Conservation (phyloP, 2,797 vertebrate genomes). For the Sandelia bainsii region DNA sequence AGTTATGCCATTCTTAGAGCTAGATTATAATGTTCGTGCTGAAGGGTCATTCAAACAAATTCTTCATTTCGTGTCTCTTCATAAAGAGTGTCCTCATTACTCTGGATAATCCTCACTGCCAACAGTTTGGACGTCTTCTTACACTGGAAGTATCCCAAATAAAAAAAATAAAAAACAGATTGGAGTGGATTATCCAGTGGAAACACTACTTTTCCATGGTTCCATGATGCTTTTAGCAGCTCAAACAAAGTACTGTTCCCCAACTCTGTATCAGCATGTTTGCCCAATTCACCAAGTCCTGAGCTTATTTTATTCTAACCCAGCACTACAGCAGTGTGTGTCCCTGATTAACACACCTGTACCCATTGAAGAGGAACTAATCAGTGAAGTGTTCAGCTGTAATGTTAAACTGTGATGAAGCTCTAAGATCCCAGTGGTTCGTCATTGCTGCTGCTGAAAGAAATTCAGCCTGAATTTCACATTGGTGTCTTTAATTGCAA, state of each 20-base stretch:
- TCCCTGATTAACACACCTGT: background rate
- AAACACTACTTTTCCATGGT: too few relatives aligned
- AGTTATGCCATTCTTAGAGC: too few relatives aligned
- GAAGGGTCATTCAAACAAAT: too few relatives aligned
- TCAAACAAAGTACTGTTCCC: too few relatives aligned
- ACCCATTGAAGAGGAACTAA: background rate
- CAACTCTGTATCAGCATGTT: too few relatives aligned
- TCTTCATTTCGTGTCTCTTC: background rate
- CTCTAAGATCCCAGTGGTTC: background rate
- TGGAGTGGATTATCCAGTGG: background rate
- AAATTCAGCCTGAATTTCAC: too few relatives aligned
- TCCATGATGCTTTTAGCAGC: too few relatives aligned
- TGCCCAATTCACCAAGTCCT: background rate
- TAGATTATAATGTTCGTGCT: too few relatives aligned
- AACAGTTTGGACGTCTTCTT: background rate
- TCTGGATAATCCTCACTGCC: background rate
- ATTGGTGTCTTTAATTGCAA: too few relatives aligned
- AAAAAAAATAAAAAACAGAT: background rate
- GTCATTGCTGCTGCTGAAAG: background rate
- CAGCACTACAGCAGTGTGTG: background rate
- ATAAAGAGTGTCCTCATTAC: background rate
- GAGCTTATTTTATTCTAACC: background rate
- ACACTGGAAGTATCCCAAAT: too few relatives aligned
- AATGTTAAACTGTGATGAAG: background rate
- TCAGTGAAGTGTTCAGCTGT: background rate